Base-by-base conservation (phyloP, 2,797 vertebrate genomes). In the Meriones psammophilus region DNA sequence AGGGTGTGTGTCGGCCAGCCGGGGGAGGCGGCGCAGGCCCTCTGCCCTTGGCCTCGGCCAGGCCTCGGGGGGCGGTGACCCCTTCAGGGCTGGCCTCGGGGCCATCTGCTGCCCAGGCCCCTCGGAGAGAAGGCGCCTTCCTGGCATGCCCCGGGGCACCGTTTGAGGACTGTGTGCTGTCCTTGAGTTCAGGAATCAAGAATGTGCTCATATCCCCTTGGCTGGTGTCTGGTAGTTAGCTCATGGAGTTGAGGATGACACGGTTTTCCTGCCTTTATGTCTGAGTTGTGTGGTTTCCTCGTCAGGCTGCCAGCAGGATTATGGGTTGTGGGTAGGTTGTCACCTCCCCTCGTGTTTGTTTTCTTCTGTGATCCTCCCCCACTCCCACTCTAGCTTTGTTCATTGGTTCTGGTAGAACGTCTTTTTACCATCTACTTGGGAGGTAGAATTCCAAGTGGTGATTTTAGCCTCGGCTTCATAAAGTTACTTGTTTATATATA, bases 161-260 rank as follows among this genome's bases (percentile, higher is more conserved):
- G 50, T 30, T 26, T 64, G 87, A 79, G 64, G 62, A 64, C 36
- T 74, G 56, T 66, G 17, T 54, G 79, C 89, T 78, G 97, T 68
- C 97, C 94, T 97, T 91, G 97, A 94, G 88, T 94, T 79, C 77
- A 60, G 88, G 92, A 87, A 60, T 74, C 76, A 20, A 33, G 74
- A 64, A 8, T 86, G 84, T 56, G 89, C 36, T 71, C 64, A 0
- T 36, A 36, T 54, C 64, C 46, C 71, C 56, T 60, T 71, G 92
- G 15, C 88, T 58, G 33, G 8, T 30, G 83, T 81, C 96, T 85
- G n/a, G 5, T 64, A 77, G 26, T 74, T 93, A 26, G 74, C 84
- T 77, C 71, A 79, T 94, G 71, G 78, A 78, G 68, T 92, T 22
- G 91, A 60, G 84, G 85, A 88, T 89, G 94, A 94, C 94, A 89